Conservation (phyloP, 2,797 vertebrate species). For the Onychomys leucogaster region DNA sequence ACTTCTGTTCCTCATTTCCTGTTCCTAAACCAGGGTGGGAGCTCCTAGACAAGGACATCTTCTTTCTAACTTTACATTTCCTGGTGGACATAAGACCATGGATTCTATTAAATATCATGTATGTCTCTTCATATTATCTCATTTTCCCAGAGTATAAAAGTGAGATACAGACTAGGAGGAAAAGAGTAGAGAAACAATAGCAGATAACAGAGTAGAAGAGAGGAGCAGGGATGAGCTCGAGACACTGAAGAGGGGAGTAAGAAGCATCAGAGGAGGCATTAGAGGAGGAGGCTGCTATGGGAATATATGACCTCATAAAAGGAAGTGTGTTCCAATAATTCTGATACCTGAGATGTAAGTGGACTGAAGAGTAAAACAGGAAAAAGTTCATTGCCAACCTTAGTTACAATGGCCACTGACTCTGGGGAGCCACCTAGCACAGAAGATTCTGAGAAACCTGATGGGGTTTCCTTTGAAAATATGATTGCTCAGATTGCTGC, state of each 20-base stretch:
- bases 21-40: neutral
- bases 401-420: conserved; percentile 93
- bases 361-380: conserved; percentile 73
- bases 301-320: conserved; percentile 76
- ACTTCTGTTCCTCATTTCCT: neutral
- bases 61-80: conserved; percentile 20
- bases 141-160: neutral
- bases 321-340: conserved; percentile 76
- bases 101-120: neutral
- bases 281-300: conserved; percentile 85
- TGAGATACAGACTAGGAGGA: neutral
- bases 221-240: no score
- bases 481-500: conserved; percentile 65
- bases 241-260: no score
- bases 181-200: neutral
- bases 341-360: conserved; percentile 79
- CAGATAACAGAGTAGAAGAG: neutral
- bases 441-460: conserved; percentile 94
- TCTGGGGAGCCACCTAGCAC: conserved; percentile 94
- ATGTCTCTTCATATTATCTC: neutral
- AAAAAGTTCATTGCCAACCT: conserved; percentile 76
- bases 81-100: neutral
- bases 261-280: no score
- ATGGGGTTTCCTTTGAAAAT: conserved; percentile 90
- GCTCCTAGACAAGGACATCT: neutral